These are phyloP conservation scores for Mallotus villosus DNA, from an alignment of 2,797 vertebrate species.

Conservation along the genomic window DNA sequence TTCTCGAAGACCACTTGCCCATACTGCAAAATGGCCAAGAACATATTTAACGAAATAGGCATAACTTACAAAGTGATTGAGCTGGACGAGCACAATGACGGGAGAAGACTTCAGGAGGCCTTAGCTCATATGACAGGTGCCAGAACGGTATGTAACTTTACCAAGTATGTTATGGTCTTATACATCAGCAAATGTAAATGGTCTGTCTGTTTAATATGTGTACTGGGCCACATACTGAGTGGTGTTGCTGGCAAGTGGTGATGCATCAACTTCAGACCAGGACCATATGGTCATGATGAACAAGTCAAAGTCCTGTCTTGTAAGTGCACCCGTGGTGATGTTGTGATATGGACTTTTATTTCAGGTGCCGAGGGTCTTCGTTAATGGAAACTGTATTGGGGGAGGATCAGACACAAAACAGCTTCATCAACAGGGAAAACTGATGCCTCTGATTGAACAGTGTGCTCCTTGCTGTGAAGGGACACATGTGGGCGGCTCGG, in stretches of 20 bases:
- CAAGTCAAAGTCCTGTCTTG: too few relatives aligned
- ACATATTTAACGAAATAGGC: constrained; percentile 87
- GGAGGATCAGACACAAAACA: constrained; percentile 87
- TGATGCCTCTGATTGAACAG: constrained; percentile 83
- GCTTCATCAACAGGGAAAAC: constrained; percentile 87
- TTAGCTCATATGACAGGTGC: constrained; percentile 86
- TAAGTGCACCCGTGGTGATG: not conserved
- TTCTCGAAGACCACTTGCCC: constrained; percentile 95
- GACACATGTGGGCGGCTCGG: constrained; percentile 59
- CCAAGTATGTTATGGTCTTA: constrained; percentile 15
- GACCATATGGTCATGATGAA: too few relatives aligned
- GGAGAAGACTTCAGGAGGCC: constrained; percentile 83
- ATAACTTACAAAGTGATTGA: constrained; percentile 86
- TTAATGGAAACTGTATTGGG: constrained; percentile 92
- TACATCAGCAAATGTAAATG: not conserved
- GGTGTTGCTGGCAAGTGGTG: too few relatives aligned
- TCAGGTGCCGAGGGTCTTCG: constrained; percentile 93
- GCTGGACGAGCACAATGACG: constrained; percentile 84
- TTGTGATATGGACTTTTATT: constrained; percentile 26
- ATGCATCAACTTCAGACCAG: too few relatives aligned
- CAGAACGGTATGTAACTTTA: constrained; percentile 81
- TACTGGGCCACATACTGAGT: too few relatives aligned
- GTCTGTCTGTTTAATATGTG: too few relatives aligned
- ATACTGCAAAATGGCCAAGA: constrained; percentile 93
- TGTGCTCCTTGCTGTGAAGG: constrained; percentile 75